Evolutionary conservation across 37 sponge, comb jelly and placozoan species (phyloP).

Genomic region (Aphrocallistes beatrix): DNA sequence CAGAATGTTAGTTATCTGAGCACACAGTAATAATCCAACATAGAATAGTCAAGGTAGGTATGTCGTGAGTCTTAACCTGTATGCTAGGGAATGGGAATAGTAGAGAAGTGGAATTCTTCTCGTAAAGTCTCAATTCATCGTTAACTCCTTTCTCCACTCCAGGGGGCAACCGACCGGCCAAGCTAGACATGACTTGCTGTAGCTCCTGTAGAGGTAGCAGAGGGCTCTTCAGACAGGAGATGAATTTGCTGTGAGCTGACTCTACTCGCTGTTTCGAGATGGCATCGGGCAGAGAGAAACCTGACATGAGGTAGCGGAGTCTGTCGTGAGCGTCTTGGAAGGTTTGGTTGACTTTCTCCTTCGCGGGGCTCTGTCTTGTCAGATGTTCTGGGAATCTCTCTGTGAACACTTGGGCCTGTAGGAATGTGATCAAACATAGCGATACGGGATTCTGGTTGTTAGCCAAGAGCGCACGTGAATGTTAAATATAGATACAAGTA

Average conservation of each 20-base stretch:
- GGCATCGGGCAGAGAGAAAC: slow-evolving; percentile 35
- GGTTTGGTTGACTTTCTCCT: slow-evolving; percentile 49
- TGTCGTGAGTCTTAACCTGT: too few species aligned
- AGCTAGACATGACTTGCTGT: slow-evolving; percentile 67
- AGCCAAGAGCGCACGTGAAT: background rate
- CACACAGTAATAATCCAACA: background rate
- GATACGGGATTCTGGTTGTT: background rate
- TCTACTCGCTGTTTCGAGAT: background rate
- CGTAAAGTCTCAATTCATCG: slow-evolving; percentile 47
- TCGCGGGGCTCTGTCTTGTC: slow-evolving; percentile 12
- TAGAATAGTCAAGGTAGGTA: too few species aligned
- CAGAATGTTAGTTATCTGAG: slow-evolving; percentile 52
- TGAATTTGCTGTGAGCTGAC: slow-evolving; percentile 20
- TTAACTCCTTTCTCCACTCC: slow-evolving; percentile 55
- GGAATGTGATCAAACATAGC: slow-evolving; percentile 16
- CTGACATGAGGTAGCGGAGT: slow-evolving; percentile 40
- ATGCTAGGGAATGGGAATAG: slow-evolving; percentile 74
- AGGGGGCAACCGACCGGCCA: slow-evolving; percentile 54
- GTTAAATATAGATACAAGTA: background rate
- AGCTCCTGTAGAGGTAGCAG: slow-evolving; percentile 57
- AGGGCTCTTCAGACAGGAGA: slow-evolving; percentile 40
- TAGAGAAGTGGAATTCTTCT: slow-evolving; percentile 70
- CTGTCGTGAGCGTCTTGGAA: slow-evolving; percentile 38
- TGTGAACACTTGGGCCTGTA: slow-evolving; percentile 36
- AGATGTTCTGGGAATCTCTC: slow-evolving; percentile 31